A percentile compares a stretch with the other conserved stretches of the same genome.
Conservation (phyloP, 2,113 vertebrate genomes). For the Oriolus oriolus region DNA sequence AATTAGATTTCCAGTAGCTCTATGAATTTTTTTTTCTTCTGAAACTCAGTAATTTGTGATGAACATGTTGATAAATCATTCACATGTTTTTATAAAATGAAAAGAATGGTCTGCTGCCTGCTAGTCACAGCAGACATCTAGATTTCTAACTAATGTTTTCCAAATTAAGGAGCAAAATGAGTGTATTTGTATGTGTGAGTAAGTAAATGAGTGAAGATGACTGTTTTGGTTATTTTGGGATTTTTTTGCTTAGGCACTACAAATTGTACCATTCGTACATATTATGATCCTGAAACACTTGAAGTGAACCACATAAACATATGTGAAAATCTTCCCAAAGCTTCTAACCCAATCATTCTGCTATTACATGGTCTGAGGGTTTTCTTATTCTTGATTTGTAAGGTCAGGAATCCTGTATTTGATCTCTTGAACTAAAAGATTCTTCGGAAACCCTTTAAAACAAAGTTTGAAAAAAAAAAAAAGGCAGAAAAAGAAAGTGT, state of each 20-base stretch:
- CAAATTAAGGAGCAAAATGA: neutral
- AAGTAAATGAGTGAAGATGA: neutral
- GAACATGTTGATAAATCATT: neutral
- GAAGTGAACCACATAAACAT: neutral
- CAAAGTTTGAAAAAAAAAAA: neutral
- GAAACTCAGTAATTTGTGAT: neutral
- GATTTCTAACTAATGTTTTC: neutral
- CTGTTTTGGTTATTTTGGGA: neutral
- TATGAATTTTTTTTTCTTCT: neutral
- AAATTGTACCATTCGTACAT: neutral
- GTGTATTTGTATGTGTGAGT: no score
- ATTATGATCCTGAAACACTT: neutral
- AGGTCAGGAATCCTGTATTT: neutral
- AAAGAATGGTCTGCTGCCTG: neutral
- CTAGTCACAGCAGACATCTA: neutral
- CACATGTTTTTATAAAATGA: neutral
- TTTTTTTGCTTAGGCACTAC: neutral
- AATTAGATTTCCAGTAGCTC: neutral
- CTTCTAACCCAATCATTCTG: neutral
- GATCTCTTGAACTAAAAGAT: neutral
- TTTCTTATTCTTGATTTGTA: neutral
- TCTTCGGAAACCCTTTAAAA: neutral
- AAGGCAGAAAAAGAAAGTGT: accelerated
- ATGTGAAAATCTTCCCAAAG: neutral
- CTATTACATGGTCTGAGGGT: neutral